A percentile compares a stretch with the other conserved stretches of the same genome.
Evolutionary conservation across 2,113 vertebrate genomes (phyloP).

Genomic region (Thinocorus orbignyianus): DNA sequence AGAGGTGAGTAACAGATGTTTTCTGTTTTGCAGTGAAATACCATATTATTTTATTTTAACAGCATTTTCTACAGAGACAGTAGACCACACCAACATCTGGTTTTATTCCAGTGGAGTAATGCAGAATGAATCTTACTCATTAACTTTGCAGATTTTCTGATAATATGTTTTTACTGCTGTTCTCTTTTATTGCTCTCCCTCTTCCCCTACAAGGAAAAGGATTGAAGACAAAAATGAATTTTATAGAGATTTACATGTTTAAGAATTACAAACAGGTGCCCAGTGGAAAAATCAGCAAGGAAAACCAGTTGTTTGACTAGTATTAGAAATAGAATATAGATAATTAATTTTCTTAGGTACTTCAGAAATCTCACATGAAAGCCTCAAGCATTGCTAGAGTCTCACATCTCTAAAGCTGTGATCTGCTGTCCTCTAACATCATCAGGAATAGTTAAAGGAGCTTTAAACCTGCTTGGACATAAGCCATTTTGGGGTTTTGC

Average conservation of each 20-base stretch:
- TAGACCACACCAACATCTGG: not conserved
- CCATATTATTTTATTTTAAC: not conserved
- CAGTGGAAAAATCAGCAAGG: not conserved
- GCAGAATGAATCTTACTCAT: not conserved
- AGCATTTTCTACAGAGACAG: not conserved
- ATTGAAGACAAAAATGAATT: not conserved
- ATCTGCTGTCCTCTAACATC: not conserved
- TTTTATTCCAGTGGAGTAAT: not conserved
- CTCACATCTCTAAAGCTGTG: not conserved
- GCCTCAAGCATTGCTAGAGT: not conserved
- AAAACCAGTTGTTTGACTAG: not conserved
- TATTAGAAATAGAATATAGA: not conserved
- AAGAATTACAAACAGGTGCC: not conserved
- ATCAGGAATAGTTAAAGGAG: not conserved
- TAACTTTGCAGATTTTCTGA: not conserved
- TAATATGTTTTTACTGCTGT: not conserved
- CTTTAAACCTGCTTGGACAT: not conserved
- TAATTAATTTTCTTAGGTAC: not conserved
- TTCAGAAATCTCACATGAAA: not conserved
- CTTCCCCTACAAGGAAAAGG: not conserved
- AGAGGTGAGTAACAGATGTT: conserved; percentile 82
- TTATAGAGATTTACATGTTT: not conserved
- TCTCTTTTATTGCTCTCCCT: not conserved
- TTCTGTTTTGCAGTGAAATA: not conserved
- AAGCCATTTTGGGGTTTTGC: not conserved